phyloP scores from a whole-genome alignment of 2,797 vertebrate genomes.

The Helarctos malayanus region DNA sequence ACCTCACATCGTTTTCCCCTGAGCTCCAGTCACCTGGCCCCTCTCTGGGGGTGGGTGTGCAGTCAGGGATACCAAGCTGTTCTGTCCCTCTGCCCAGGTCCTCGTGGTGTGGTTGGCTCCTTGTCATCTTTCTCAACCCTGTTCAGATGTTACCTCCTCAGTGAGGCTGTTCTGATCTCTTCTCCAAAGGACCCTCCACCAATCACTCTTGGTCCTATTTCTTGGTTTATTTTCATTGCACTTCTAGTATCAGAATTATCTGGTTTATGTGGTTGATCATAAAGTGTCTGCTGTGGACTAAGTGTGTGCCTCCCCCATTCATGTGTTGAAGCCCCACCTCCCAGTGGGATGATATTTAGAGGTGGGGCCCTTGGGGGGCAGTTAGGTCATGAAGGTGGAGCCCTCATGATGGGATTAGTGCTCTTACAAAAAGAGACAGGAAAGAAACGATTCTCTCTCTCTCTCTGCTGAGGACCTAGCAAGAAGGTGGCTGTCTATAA shows the following conservation, averaged over 20 bases:
- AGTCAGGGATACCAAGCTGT: not conserved
- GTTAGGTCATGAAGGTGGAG: not conserved
- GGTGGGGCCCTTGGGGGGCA: not conserved
- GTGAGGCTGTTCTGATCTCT: not conserved
- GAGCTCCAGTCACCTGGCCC: not conserved
- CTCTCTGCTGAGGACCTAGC: not conserved
- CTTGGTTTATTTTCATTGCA: not conserved
- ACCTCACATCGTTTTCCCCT: accelerated
- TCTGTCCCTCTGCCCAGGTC: not conserved
- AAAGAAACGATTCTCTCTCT: not conserved
- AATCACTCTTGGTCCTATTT: not conserved
- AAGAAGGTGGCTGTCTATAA: not conserved
- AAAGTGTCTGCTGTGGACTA: not conserved
- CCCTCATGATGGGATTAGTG: not conserved
- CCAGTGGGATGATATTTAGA: not conserved
- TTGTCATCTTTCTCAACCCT: not conserved
- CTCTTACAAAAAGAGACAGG: not conserved
- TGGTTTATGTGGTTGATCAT: not conserved
- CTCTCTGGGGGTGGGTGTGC: not conserved
- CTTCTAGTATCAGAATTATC: not conserved
- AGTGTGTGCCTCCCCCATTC: not conserved
- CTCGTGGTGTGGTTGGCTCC: not conserved
- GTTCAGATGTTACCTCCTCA: not conserved
- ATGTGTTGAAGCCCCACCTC: not conserved
- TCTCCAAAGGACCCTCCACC: not conserved